A percentile compares a stretch with the other conserved stretches of the same genome.
These are phyloP conservation scores for Cebidichthys violaceus DNA, from an alignment of 2,113 vertebrate species.

Conservation along the genomic window DNA sequence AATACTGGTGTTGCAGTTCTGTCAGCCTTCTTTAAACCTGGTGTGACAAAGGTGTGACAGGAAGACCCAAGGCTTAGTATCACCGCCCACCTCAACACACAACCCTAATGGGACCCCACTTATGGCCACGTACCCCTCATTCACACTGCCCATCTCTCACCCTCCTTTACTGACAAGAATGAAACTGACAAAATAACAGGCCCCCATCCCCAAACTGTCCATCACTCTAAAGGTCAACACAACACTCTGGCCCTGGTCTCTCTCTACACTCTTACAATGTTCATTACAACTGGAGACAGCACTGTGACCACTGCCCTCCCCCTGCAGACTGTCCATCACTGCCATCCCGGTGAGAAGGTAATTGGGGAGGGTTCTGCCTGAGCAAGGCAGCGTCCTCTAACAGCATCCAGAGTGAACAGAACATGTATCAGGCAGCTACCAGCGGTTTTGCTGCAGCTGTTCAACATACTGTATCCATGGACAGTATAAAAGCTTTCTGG, in stretches of 20 bases:
- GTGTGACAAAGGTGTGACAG: slow-evolving; percentile 22
- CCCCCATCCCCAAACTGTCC: slow-evolving; percentile 49
- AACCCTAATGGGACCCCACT: slow-evolving; percentile 40
- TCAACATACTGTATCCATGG: slow-evolving; percentile 7
- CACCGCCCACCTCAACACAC: background rate
- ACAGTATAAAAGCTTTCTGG: slow-evolving; percentile 1
- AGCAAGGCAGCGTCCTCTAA: slow-evolving; percentile 35
- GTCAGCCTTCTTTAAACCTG: slow-evolving; percentile 4
- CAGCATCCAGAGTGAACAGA: slow-evolving; percentile 44
- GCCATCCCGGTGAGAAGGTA: slow-evolving; percentile 64
- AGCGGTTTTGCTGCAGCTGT: slow-evolving; percentile 8
- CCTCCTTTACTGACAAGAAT: slow-evolving; percentile 36
- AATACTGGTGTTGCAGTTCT: background rate
- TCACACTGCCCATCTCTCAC: slow-evolving; percentile 29
- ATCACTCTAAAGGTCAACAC: slow-evolving; percentile 68
- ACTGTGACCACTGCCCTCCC: slow-evolving; percentile 16
- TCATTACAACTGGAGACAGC: slow-evolving; percentile 62
- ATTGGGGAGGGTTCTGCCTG: slow-evolving; percentile 51
- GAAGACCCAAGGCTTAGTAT: slow-evolving; percentile 25
- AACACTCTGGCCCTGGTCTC: slow-evolving; percentile 44
- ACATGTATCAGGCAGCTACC: slow-evolving; percentile 4
- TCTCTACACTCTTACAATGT: slow-evolving; percentile 42
- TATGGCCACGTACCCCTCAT: slow-evolving; percentile 26
- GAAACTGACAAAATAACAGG: slow-evolving; percentile 62
- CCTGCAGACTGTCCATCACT: slow-evolving; percentile 63